These are phyloP conservation scores for Tetheella fluctuosa DNA, from an alignment of 2,888 invertebrate genomes.

Conservation along the genomic window DNA sequence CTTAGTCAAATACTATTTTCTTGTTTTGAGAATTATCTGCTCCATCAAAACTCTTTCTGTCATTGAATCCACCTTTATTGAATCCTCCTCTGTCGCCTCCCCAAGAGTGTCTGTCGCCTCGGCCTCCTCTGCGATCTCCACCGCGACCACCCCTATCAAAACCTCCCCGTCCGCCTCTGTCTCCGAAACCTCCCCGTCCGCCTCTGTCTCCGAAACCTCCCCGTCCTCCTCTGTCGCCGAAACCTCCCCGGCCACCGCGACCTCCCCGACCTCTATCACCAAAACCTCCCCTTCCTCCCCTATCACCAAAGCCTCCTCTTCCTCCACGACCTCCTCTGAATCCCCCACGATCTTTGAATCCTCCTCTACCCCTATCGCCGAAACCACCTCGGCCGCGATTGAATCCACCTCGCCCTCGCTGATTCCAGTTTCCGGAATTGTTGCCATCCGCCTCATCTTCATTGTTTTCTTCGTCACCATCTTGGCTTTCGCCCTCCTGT, in stretches of 20 bases:
- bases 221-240: conserved; percentile 43
- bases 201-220: conserved; percentile 55
- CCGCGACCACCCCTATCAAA: conserved; percentile 55
- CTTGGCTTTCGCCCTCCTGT: conserved; percentile 72
- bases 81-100: conserved; percentile 74
- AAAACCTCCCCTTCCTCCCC: conserved; percentile 58
- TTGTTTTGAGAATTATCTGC: conserved; percentile 86
- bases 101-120: conserved; percentile 75
- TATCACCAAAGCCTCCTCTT: conserved; percentile 42
- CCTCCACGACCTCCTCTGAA: conserved; percentile 48
- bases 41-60: conserved; percentile 86
- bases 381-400: conserved; percentile 53
- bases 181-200: conserved; percentile 46
- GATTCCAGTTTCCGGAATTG: conserved; percentile 57
- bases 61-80: conserved; percentile 82
- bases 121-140: conserved; percentile 59
- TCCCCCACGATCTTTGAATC: conserved; percentile 63
- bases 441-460: conserved; percentile 54
- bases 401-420: conserved; percentile 53
- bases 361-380: conserved; percentile 57
- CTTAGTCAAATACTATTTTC: conserved; percentile 88
- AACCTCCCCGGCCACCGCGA: conserved; percentile 29
- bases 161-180: conserved; percentile 47
- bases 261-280: conserved; percentile 51
- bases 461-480: conserved; percentile 56